phyloP scores from a whole-genome alignment of 2,797 vertebrate species.

The Macropodus opercularis region DNA sequence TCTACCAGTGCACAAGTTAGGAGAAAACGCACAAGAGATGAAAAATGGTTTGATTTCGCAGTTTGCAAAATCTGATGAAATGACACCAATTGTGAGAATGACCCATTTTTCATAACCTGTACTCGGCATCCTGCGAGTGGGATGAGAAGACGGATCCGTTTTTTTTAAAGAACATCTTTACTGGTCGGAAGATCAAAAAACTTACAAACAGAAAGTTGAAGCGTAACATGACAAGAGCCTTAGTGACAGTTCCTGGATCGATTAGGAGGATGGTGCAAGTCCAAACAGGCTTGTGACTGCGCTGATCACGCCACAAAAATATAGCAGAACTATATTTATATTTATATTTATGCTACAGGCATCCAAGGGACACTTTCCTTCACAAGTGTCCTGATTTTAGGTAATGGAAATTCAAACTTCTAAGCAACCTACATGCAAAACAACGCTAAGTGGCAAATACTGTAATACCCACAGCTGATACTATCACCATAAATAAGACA shows the following conservation, averaged over 20 bases:
- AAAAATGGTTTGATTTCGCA: neutral
- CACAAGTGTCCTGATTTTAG: neutral
- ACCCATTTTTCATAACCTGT: slow-evolving; percentile 48
- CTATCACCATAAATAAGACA: slow-evolving; percentile 21
- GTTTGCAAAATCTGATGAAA: slow-evolving; percentile 18
- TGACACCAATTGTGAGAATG: slow-evolving; percentile 22
- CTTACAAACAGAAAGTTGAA: slow-evolving; percentile 16
- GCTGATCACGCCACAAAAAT: too few species aligned
- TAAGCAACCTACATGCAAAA: slow-evolving; percentile 19
- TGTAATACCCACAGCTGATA: slow-evolving; percentile 6
- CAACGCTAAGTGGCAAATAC: slow-evolving; percentile 20
- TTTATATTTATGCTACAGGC: too few species aligned
- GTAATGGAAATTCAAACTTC: slow-evolving; percentile 36
- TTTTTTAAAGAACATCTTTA: neutral
- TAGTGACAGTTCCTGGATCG: too few species aligned
- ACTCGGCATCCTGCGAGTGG: slow-evolving; percentile 23
- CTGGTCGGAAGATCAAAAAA: slow-evolving; percentile 9
- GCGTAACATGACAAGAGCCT: slow-evolving; percentile 2
- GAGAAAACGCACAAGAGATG: neutral
- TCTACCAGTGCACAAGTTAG: neutral
- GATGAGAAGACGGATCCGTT: slow-evolving; percentile 14
- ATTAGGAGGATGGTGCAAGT: neutral
- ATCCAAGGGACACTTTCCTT: neutral
- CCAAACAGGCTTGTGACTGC: neutral
- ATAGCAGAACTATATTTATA: too few species aligned